Evolutionary conservation across 2,797 vertebrate species (phyloP), one percentile per base, ranked within the genome.

Genomic region (Schizothorax lantsangensis): DNA sequence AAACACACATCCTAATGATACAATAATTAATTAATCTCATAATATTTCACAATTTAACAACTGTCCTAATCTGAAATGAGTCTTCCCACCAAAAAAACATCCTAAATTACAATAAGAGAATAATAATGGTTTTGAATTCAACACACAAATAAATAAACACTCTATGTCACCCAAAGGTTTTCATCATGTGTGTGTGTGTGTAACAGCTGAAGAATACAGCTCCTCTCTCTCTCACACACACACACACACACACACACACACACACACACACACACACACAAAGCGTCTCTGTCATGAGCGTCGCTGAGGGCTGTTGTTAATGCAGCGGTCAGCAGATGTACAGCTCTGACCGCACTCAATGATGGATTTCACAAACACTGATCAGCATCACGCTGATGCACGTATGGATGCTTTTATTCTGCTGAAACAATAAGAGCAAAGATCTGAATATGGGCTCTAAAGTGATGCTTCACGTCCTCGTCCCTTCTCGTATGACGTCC

Each of bases 311-410:
- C 74, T 87, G 73, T 88, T 87, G 78, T 66, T 72, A 40, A 40
- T 40, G 38, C 38, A 8, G 6, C 38, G 7, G 38, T 40, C 49
- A 62, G 79, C 89, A 88, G 87, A 82, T 89, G 89, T 78, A 47
- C 19, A 15, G 73, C 73, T 69, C 86, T 84, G 23, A 19, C 68
- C 79, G 86, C 71, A 79, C 1, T n/a, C 40, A n/a, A 7, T 73
- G n/a, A 19, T 43, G 43, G 45, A 30, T 19, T 49, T 49, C 40
- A 73, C 23, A 72, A 43, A 73, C 71, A 71, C 23, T 47, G 69
- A 72, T 72, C 38, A 72, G 69, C 72, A n/a, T 43, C 69, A 14
- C n/a, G 0, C 59, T 64, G n/a, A 64, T 26, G 59, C 23, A n/a
- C 57, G 26, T 26, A n/a, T 26, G n/a, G 57, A 71, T 40, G 0